These are phyloP conservation scores for Podabrus alpinus DNA, from an alignment of 2,888 invertebrate genomes.

Conservation along the genomic window DNA sequence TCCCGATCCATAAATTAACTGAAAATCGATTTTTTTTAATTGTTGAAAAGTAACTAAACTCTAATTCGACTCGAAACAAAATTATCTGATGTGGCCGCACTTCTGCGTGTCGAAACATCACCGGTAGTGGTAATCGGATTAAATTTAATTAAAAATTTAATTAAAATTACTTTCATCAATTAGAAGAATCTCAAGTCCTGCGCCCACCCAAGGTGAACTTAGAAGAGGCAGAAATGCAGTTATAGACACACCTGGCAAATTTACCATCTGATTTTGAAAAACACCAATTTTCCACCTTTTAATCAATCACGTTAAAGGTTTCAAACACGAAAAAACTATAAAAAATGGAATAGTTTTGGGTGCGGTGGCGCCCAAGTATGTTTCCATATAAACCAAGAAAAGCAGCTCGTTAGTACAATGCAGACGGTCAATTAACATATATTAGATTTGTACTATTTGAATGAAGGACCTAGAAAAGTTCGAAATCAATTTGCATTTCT, in stretches of 20 bases:
- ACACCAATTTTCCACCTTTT: not conserved
- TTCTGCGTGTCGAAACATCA: not conserved
- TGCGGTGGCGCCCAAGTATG: constrained; percentile 26
- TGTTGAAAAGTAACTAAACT: not conserved
- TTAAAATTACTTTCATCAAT: not conserved
- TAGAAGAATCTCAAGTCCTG: not conserved
- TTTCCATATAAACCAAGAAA: constrained; percentile 28
- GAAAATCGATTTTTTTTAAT: not conserved
- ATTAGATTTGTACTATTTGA: constrained; percentile 27
- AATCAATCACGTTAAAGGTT: no score
- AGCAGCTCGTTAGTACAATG: constrained; percentile 38
- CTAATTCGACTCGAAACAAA: not conserved
- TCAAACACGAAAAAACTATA: constrained; percentile 8
- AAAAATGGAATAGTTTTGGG: constrained; percentile 17
- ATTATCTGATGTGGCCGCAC: not conserved
- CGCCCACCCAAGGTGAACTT: not conserved
- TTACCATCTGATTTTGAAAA: not conserved
- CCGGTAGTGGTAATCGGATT: not conserved
- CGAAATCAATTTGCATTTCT: constrained; percentile 21
- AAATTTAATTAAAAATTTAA: not conserved
- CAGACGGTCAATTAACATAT: constrained; percentile 38
- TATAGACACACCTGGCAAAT: not conserved
- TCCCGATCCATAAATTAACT: no score
- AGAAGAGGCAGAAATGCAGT: not conserved
- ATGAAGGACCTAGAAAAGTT: constrained; percentile 11